Evolutionary conservation across 2,888 invertebrate species (phyloP), one percentile per base, ranked within the genome.

Genomic region (Plagodis dolabraria): DNA sequence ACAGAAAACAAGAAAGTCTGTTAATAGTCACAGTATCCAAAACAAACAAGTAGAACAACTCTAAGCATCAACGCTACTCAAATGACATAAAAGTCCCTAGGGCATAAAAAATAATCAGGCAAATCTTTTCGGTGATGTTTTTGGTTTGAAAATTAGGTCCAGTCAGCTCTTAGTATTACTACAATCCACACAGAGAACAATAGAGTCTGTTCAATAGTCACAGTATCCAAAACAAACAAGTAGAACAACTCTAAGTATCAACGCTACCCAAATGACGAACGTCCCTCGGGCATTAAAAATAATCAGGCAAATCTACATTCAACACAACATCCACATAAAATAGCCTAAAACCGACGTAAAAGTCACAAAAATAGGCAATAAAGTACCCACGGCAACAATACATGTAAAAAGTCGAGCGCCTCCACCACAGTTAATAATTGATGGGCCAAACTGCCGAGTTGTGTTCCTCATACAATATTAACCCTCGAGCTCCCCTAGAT

Each of bases 401-500:
- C 87, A 85, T 86, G 89, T 89, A 90, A 89, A 90, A 88, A 88
- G 79, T 79, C 77, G 76, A 77, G 75, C 75, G 78, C 86, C 86
- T 86, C 87, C 81, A 79, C 85, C 83, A 80, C 79, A 75, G 78
- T 92, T 83, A 92, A 93, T 93, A 93, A 89, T 93, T 87, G 84
- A 93, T 89, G 83, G 76, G 72, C 79, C 83, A 91, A 92, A 93
- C 92, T 91, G 93, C 90, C 85, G 92, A 93, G 92, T 89, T 92
- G 92, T 93, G 92, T 92, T 82, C 74, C 87, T 90, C 89, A 87
- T 93, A 83, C 81, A 92, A 89, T 89, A 93, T 93, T 89, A 78
- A 92, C 79, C 76, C 80, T 87, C 87, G 84, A 78, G 79, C 83
- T 46, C 53, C 65, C 60, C 62, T 60, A 51, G 64, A 66, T 85